Evolutionary conservation across 2,113 vertebrate species (phyloP).

Genomic region (Lagopus leucura): DNA sequence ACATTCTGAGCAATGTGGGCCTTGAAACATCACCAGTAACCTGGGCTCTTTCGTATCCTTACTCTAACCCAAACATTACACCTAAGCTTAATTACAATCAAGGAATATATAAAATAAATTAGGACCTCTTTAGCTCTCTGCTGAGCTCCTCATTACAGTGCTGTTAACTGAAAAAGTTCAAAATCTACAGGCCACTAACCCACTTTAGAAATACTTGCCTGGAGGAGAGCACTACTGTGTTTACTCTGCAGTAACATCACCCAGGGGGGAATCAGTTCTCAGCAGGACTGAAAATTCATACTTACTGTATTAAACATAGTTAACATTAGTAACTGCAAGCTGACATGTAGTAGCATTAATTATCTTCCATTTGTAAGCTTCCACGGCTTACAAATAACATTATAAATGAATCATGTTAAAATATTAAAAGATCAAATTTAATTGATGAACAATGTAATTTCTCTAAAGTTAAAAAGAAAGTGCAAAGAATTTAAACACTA

Average conservation of each 20-base stretch:
- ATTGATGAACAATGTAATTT: not conserved
- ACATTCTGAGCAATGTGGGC: rapidly evolving
- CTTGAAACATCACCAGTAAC: not conserved
- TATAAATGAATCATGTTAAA: not conserved
- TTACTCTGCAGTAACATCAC: not conserved
- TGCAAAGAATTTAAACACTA: constrained; percentile 29
- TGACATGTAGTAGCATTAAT: not conserved
- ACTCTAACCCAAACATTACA: not conserved
- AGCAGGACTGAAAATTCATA: not conserved
- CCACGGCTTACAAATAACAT: not conserved
- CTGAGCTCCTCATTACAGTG: not conserved
- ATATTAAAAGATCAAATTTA: not conserved
- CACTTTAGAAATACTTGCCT: not conserved
- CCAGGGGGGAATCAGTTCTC: not conserved
- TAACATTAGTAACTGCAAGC: not conserved
- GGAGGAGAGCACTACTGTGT: not conserved
- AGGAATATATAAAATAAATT: not conserved
- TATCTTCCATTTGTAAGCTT: not conserved
- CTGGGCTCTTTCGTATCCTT: not conserved
- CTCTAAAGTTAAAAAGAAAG: constrained; percentile 4
- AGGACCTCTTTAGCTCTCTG: not conserved
- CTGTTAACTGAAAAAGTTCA: not conserved
- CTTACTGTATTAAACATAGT: not conserved
- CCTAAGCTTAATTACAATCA: not conserved
- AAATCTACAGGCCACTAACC: not conserved